A percentile compares a stretch with the other conserved stretches of the same genome.
These are phyloP conservation scores for Drosophila merina DNA, from an alignment of 2,888 invertebrate genomes.

Conservation along the genomic window DNA sequence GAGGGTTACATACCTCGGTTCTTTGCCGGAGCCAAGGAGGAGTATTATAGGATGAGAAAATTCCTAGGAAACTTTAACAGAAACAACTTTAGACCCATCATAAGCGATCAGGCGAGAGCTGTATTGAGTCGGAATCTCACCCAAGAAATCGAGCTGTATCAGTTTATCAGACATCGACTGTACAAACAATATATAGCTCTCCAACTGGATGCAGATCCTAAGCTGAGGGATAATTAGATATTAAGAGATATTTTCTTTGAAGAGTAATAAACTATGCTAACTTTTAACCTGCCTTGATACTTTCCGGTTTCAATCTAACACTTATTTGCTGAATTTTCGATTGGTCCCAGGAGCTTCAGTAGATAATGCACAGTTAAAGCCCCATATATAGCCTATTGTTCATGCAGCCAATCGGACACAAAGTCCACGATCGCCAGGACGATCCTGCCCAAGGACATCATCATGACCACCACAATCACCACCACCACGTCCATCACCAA, in stretches of 20 bases:
- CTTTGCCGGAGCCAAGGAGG: slow-evolving; percentile 89
- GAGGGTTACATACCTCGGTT: slow-evolving; percentile 85
- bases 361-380: slow-evolving; percentile 25
- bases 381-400: slow-evolving; percentile 30
- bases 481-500: slow-evolving; percentile 34
- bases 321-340: slow-evolving; percentile 24
- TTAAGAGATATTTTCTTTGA: slow-evolving; percentile 38
- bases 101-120: slow-evolving; percentile 91
- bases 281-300: slow-evolving; percentile 43
- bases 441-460: slow-evolving; percentile 28
- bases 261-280: slow-evolving; percentile 51
- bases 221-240: slow-evolving; percentile 27
- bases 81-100: slow-evolving; percentile 91
- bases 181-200: slow-evolving; percentile 91
- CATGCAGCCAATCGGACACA: slow-evolving; percentile 53
- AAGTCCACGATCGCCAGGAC: slow-evolving; percentile 56
- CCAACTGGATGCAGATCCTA: slow-evolving; percentile 73
- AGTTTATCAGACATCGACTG: slow-evolving; percentile 93
- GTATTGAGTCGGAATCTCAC: slow-evolving; percentile 93
- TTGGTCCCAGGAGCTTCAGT: slow-evolving; percentile 22
- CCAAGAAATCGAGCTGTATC: slow-evolving; percentile 94
- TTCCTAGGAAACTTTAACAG: slow-evolving; percentile 81
- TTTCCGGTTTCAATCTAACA: slow-evolving; percentile 40
- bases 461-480: slow-evolving; percentile 38
- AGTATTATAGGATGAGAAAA: slow-evolving; percentile 86